Evolutionary conservation across 2,888 invertebrate genomes (phyloP), one percentile per base, ranked within the genome.

Genomic region (Abrostola triplasia): DNA sequence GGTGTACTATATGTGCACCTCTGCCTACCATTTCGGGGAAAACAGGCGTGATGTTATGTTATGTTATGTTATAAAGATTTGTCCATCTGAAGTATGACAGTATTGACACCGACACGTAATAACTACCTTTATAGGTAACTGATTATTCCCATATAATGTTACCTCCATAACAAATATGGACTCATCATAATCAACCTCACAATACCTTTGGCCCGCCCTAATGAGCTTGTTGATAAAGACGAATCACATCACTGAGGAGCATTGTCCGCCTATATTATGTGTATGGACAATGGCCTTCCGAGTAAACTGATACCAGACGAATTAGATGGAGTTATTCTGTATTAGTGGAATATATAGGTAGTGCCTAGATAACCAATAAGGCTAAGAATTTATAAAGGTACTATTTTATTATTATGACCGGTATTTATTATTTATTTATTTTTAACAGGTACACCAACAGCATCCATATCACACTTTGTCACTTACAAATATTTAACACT

Each of bases 131-230:
- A 47, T 47, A 47, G 24, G 13, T 5, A 8, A 24, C 44, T 24
- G 8, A 44, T 44, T 44, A 44, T 44, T 44, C 13, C 12, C 13
- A 44, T 13, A 13, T 44, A 24, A 24, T 24, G 1, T 42, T 59
- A 59, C 47, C 24, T 36, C 35, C 44, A 41, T 44, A 64, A 50
- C 9, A 51, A 12, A 42, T 50, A 42, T 10, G 11, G 8, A 48
- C 42, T n/a, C 50, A 56, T 69, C 24, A 35, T 54, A 50, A 74
- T 74, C 70, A 59, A 13, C 38, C 40, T 35, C 52, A 74, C 63
- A 73, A 70, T 73, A 48, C 48, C 13, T 41, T 13, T 59, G 9
- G 38, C 24, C 38, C 11, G 11, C 8, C 12, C 44, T 68, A 73
- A 70, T 59, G 50, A 58, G 24, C 36, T 24, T 13, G 13, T 55